Conservation (phyloP, 2,113 vertebrate genomes). For the Pseudonaja textilis region DNA sequence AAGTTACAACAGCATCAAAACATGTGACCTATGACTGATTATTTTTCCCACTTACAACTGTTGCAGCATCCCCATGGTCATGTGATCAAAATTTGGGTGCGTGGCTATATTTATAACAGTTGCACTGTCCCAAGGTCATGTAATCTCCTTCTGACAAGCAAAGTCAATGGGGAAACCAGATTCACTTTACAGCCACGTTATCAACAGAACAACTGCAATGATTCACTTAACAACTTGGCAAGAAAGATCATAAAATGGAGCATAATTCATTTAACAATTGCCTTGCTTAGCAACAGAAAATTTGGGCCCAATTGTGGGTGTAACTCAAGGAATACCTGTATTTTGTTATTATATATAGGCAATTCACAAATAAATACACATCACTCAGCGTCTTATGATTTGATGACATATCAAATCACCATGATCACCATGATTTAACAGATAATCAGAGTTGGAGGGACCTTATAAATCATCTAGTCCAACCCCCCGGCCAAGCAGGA, state of each 20-base stretch:
- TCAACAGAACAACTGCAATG: background rate
- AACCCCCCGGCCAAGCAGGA: too few species aligned
- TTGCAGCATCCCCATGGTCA: background rate
- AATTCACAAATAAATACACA: background rate
- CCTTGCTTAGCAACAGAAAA: background rate
- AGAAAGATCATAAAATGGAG: background rate
- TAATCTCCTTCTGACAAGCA: background rate
- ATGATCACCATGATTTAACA: too few species aligned
- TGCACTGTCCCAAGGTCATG: background rate
- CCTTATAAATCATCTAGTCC: too few species aligned
- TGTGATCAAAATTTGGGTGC: background rate
- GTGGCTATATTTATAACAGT: background rate
- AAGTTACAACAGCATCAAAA: too few species aligned
- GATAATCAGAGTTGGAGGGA: too few species aligned
- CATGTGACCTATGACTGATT: too few species aligned
- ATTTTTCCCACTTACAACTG: too few species aligned
- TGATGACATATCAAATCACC: background rate
- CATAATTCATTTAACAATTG: background rate
- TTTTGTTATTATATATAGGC: background rate
- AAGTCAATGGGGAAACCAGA: background rate
- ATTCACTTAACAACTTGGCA: background rate
- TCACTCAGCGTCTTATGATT: background rate
- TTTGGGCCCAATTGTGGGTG: background rate
- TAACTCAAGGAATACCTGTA: background rate
- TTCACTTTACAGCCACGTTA: background rate